Conservation (phyloP, 2,888 invertebrate genomes). For the Calephelis perditalis region DNA sequence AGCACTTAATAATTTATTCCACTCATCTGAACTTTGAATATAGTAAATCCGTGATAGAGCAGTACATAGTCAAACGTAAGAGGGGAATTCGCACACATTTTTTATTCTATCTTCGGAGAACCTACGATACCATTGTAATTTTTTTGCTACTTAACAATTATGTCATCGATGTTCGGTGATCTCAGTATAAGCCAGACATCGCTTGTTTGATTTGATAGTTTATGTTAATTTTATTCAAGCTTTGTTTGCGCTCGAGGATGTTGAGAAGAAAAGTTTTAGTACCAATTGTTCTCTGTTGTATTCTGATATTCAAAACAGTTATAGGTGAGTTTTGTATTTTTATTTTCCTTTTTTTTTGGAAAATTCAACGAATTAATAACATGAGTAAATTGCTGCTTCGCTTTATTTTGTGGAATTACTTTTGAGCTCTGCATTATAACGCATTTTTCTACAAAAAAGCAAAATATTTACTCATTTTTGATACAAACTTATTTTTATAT, state of each 20-base stretch:
- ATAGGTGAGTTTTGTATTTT: not conserved
- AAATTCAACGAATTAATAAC: too few species aligned
- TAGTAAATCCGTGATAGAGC: not conserved
- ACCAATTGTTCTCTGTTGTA: not conserved
- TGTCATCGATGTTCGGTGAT: conserved; percentile 11
- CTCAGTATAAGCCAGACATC: conserved; percentile 6
- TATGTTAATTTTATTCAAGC: conserved; percentile 1
- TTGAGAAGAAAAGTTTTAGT: not conserved
- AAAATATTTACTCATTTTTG: too few species aligned
- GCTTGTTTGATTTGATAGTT: conserved; percentile 3
- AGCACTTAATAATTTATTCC: not conserved
- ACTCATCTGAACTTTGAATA: not conserved
- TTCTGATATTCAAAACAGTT: not conserved
- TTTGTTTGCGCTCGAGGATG: not conserved
- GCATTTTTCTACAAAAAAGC: too few species aligned
- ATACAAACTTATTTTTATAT: too few species aligned
- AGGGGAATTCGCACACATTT: conserved; percentile 8
- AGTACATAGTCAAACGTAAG: conserved; percentile 1
- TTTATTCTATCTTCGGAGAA: conserved; percentile 13
- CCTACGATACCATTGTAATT: conserved; percentile 3
- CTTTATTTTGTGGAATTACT: too few species aligned
- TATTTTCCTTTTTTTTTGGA: too few species aligned
- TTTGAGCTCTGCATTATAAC: too few species aligned
- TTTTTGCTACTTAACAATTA: not conserved
- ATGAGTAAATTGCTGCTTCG: too few species aligned